A percentile compares a stretch with the other conserved stretches of the same genome.
phyloP scores from a whole-genome alignment of 2,113 vertebrate genomes.

The Cyphomyrus plagiostoma region DNA sequence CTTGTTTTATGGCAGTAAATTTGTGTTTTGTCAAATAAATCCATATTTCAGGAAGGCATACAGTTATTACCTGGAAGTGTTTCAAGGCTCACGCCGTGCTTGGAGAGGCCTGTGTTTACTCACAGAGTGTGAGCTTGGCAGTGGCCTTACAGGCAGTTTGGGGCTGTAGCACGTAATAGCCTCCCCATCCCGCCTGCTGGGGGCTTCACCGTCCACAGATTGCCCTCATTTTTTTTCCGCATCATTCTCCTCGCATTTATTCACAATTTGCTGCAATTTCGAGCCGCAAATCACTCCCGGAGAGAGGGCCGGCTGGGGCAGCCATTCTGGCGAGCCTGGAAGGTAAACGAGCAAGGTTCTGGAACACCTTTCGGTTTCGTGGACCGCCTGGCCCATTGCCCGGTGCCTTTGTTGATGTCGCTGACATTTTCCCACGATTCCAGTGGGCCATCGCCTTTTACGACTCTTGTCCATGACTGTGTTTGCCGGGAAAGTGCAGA shows the following conservation, averaged over 20 bases:
- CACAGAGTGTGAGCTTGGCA: constrained; percentile 30
- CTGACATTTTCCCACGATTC: constrained; percentile 39
- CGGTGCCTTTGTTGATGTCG: constrained; percentile 12
- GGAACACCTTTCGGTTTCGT: constrained; percentile 27
- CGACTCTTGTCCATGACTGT: constrained; percentile 31
- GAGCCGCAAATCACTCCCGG: constrained; percentile 26
- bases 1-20: constrained; percentile 41
- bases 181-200: constrained; percentile 24
- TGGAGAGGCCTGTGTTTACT: constrained; percentile 21
- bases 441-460: constrained; percentile 17
- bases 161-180: constrained; percentile 34
- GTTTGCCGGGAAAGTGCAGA: neutral
- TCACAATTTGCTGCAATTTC: constrained; percentile 24
- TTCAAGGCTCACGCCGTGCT: constrained; percentile 20
- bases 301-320: constrained; percentile 22
- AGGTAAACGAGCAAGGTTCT: constrained; percentile 27
- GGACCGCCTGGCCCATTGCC: neutral
- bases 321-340: constrained; percentile 28
- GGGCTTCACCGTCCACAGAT: constrained; percentile 23
- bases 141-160: constrained; percentile 37
- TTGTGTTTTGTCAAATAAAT: constrained; percentile 43
- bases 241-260: constrained; percentile 34
- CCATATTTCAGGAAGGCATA: constrained; percentile 30
- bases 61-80: constrained; percentile 30
- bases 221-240: constrained; percentile 28